phyloP scores from a whole-genome alignment of 1,140 invertebrate genomes.

The Metaphire vulgaris region DNA sequence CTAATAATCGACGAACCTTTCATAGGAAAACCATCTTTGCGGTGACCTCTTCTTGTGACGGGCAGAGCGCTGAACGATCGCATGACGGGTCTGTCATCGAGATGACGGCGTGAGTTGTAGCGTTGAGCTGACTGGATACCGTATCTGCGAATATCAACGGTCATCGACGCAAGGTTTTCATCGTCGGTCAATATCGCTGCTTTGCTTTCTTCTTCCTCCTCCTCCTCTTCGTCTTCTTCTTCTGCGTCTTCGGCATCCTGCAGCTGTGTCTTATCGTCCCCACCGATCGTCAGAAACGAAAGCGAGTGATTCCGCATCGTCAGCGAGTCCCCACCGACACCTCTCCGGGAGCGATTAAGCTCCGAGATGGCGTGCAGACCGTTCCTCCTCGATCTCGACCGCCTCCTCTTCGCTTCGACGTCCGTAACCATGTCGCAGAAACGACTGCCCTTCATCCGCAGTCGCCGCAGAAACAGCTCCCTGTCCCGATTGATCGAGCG shows the following conservation, averaged over 20 bases:
- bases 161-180: no score
- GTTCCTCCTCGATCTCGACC: neutral
- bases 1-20: neutral
- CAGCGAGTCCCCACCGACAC: neutral
- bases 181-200: neutral
- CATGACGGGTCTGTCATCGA: neutral
- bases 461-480: neutral
- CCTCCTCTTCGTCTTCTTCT: neutral
- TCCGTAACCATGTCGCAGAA: neutral
- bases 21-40: neutral
- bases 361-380: neutral
- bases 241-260: no score
- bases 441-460: neutral
- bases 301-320: neutral
- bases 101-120: no score
- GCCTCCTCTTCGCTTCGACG: neutral
- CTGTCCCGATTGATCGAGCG: neutral
- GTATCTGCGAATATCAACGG: neutral
- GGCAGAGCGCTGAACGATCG: neutral
- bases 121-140: neutral
- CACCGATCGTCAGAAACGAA: neutral
- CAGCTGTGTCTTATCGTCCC: no score
- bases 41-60: neutral
- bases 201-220: neutral
- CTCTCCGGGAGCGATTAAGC: neutral